Evolutionary conservation across 1,140 invertebrate genomes (phyloP).

Genomic region (Papilio dardanus): DNA sequence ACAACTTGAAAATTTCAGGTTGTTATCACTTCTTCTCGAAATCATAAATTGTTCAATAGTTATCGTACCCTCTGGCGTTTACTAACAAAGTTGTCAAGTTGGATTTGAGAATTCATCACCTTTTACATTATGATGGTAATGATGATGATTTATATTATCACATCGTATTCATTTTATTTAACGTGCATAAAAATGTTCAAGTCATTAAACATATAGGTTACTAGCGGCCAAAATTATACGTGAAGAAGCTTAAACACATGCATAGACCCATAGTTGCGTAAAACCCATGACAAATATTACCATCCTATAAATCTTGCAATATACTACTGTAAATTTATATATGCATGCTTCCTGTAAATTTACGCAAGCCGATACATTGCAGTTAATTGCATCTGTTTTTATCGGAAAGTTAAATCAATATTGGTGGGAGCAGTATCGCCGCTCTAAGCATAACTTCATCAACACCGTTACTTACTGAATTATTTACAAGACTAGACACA

Average conservation of each 20-base stretch:
- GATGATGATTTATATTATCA: too few relatives aligned
- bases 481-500: not conserved
- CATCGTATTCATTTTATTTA: too few relatives aligned
- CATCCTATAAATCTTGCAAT: too few relatives aligned
- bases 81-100: not conserved
- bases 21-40: not conserved
- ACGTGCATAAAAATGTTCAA: too few relatives aligned
- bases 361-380: not conserved
- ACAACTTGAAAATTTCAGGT: not conserved
- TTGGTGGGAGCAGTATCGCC: not conserved
- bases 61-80: not conserved
- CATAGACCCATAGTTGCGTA: too few relatives aligned
- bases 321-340: too few relatives aligned
- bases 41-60: not conserved
- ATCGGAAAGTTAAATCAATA: not conserved
- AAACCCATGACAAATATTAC: too few relatives aligned
- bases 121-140: too few relatives aligned
- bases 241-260: too few relatives aligned
- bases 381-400: conserved; percentile 6
- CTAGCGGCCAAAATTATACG: too few relatives aligned
- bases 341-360: too few relatives aligned
- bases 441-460: not conserved
- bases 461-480: conserved; percentile 6
- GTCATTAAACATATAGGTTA: too few relatives aligned
- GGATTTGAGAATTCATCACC: not conserved